These are phyloP conservation scores for Ypsolopha sequella DNA, from an alignment of 2,888 invertebrate species.

Conservation along the genomic window DNA sequence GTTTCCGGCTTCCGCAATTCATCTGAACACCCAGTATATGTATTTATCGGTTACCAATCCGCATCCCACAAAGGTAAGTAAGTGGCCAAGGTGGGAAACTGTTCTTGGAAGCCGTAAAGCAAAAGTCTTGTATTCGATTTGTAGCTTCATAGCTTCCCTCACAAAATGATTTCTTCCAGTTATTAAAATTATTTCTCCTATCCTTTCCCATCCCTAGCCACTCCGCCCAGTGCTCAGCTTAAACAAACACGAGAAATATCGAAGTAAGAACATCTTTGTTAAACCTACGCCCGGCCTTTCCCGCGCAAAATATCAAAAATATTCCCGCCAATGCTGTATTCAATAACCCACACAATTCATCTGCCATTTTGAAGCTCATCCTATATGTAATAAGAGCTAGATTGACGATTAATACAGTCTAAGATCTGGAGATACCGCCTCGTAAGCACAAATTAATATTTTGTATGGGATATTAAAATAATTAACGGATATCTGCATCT, in stretches of 20 bases:
- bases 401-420: constrained; percentile 8
- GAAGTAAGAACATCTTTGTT: constrained; percentile 27
- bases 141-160: too few relatives aligned
- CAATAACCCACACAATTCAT: constrained; percentile 37
- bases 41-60: too few relatives aligned
- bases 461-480: constrained; percentile 45
- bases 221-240: constrained; percentile 24
- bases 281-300: constrained; percentile 20
- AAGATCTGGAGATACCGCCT: constrained; percentile 13
- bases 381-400: constrained; percentile 21
- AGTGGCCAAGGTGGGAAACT: too few relatives aligned
- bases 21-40: too few relatives aligned
- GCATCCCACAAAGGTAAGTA: too few relatives aligned
- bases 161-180: too few relatives aligned
- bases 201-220: constrained; percentile 1
- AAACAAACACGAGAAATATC: constrained; percentile 39
- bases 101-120: too few relatives aligned
- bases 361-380: not conserved
- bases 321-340: constrained; percentile 25
- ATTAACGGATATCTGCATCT: constrained; percentile 21
- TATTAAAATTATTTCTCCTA: too few relatives aligned
- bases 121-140: too few relatives aligned
- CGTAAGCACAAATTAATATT: constrained; percentile 49
- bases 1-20: too few relatives aligned
- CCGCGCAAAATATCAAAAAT: not conserved